A percentile compares a stretch with the other conserved stretches of the same genome.
phyloP scores from a whole-genome alignment of 2,797 vertebrate species.

The Acomys russatus region DNA sequence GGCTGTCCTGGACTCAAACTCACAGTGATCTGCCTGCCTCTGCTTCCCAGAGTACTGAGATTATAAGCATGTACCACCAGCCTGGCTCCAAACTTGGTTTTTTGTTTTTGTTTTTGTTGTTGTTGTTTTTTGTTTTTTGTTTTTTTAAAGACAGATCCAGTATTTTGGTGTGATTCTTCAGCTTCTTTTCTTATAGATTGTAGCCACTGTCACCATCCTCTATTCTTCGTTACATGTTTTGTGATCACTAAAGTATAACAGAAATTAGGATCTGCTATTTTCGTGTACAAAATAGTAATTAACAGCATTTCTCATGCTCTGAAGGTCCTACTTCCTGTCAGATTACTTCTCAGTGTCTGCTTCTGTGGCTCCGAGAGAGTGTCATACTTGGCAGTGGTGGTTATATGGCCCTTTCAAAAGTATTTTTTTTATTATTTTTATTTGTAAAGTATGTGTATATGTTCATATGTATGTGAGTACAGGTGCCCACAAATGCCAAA shows the following conservation, averaged over 20 bases:
- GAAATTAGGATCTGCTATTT: background rate
- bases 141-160: background rate
- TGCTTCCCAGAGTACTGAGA: background rate
- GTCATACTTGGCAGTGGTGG: background rate
- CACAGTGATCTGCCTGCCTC: background rate
- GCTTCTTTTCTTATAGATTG: background rate
- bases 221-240: background rate
- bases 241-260: background rate
- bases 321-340: background rate
- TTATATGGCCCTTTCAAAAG: background rate
- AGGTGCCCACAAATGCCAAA: background rate
- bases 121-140: background rate
- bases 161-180: background rate
- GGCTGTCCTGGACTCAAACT: no score
- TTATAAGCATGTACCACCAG: no score
- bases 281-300: background rate
- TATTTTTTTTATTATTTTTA: background rate
- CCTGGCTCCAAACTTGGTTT: no score
- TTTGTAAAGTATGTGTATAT: background rate
- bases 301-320: constrained; percentile 5
- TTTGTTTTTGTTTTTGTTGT: no score
- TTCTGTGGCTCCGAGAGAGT: background rate
- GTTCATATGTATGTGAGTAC: background rate
- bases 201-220: background rate
- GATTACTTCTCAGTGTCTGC: background rate